Percentiles rank a stretch among this genome's conserved stretches.
These are phyloP conservation scores for Lasius platythorax DNA, from an alignment of 2,888 invertebrate species.

Conservation along the genomic window DNA sequence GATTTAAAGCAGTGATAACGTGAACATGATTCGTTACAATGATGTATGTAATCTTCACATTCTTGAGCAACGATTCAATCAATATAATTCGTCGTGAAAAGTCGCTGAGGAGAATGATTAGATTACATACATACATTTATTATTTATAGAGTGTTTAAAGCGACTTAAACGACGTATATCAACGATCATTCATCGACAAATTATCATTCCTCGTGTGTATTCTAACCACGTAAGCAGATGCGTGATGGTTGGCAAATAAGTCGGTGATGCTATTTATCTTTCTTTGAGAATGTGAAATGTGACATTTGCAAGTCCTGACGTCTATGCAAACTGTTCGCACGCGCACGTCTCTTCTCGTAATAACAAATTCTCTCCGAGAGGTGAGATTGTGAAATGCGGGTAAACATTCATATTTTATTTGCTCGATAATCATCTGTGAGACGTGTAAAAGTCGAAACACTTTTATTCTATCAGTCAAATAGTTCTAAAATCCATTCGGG, in stretches of 20 bases:
- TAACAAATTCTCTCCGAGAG: neutral
- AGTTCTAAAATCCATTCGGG: neutral
- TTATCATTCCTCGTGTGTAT: constrained; percentile 8
- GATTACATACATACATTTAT: constrained; percentile 14
- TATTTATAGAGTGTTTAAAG: neutral
- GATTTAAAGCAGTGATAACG: neutral
- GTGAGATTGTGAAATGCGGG: neutral
- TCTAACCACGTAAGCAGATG: constrained; percentile 20
- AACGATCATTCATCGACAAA: neutral
- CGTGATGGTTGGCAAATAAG: constrained; percentile 23
- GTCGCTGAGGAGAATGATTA: neutral
- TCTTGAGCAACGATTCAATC: neutral
- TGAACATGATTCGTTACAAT: neutral
- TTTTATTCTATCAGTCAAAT: neutral
- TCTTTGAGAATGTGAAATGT: neutral
- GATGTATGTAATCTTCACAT: neutral
- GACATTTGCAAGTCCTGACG: constrained; percentile 4
- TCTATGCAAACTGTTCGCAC: neutral
- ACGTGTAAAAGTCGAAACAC: neutral
- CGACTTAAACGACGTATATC: neutral
- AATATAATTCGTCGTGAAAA: neutral
- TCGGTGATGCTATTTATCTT: neutral
- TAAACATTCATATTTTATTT: neutral
- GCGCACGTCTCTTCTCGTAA: neutral
- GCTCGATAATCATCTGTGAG: neutral